A percentile compares a stretch with the other conserved stretches of the same genome.
phyloP scores from a whole-genome alignment of 2,797 vertebrate genomes.

The Labroides dimidiatus region DNA sequence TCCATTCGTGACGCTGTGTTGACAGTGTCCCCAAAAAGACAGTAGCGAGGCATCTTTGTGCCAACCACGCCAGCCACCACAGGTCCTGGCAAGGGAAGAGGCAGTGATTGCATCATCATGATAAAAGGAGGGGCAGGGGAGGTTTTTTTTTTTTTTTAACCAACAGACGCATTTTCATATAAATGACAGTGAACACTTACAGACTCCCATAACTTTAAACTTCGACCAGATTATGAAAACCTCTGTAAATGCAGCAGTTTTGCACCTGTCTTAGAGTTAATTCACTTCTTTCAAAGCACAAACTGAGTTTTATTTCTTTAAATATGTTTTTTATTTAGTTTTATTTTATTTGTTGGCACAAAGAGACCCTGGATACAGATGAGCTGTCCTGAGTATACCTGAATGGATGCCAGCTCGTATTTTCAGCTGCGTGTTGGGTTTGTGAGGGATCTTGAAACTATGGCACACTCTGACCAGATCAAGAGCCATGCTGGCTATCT shows the following conservation, averaged over 20 bases:
- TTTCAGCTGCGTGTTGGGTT: conserved; percentile 83
- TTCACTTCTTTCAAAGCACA: neutral
- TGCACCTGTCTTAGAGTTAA: neutral
- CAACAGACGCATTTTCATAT: neutral
- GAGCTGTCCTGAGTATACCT: conserved; percentile 65
- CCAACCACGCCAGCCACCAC: conserved; percentile 87
- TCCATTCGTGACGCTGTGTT: conserved; percentile 89
- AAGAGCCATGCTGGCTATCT: conserved; percentile 87
- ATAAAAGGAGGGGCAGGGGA: too few relatives aligned
- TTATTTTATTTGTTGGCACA: neutral
- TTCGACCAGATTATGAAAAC: too few relatives aligned
- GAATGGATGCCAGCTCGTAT: conserved; percentile 85
- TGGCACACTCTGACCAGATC: conserved; percentile 82
- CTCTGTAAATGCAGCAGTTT: neutral
- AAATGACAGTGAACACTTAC: neutral
- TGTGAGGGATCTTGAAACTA: conserved; percentile 86
- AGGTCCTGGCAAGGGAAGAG: conserved; percentile 71
- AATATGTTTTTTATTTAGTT: too few relatives aligned
- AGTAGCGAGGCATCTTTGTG: conserved; percentile 88
- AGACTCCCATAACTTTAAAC: too few relatives aligned
- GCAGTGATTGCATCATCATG: neutral
- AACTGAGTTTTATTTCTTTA: too few relatives aligned
- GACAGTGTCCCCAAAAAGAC: conserved; percentile 87
- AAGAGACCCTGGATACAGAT: neutral
- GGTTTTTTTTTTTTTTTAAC: neutral